Evolutionary conservation across 2,113 vertebrate species (phyloP).

Genomic region (Poeciliopsis turrubarensis): DNA sequence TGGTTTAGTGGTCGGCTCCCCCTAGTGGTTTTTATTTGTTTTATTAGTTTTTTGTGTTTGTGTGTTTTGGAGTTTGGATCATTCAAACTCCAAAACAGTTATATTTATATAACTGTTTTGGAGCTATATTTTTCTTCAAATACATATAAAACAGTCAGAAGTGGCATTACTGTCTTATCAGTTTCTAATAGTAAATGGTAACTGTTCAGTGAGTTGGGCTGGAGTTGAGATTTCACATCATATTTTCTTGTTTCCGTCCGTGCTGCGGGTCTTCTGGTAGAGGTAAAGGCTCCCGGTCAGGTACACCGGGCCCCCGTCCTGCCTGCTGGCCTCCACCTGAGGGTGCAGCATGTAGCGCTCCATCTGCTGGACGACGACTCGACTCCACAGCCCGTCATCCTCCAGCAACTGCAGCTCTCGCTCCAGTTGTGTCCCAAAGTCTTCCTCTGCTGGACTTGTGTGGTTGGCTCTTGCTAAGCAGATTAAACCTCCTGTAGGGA

Average conservation of each 20-base stretch:
- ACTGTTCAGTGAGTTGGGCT: not conserved
- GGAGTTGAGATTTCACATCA: not conserved
- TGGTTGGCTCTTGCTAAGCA: slow-evolving; percentile 5
- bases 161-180: no score
- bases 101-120: no score
- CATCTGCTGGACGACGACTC: fast-evolving
- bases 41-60: no score
- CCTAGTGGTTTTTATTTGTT: no score
- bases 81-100: no score
- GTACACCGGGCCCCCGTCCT: not conserved
- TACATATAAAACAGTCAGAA: no score
- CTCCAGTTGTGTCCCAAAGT: slow-evolving; percentile 13
- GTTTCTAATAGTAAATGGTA: no score
- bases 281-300: slow-evolving; percentile 6
- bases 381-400: slow-evolving; percentile 39
- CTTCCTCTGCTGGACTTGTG: no score
- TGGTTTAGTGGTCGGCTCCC: no score
- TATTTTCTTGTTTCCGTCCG: not conserved
- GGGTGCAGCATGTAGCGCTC: slow-evolving; percentile 16
- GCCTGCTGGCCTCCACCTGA: not conserved
- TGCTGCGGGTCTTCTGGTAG: slow-evolving; percentile 21
- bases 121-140: no score
- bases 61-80: no score
- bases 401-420: slow-evolving; percentile 40
- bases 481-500: slow-evolving; percentile 27